These are phyloP conservation scores for Bombus pyrosoma DNA, from an alignment of 1,140 invertebrate genomes.

Conservation along the genomic window DNA sequence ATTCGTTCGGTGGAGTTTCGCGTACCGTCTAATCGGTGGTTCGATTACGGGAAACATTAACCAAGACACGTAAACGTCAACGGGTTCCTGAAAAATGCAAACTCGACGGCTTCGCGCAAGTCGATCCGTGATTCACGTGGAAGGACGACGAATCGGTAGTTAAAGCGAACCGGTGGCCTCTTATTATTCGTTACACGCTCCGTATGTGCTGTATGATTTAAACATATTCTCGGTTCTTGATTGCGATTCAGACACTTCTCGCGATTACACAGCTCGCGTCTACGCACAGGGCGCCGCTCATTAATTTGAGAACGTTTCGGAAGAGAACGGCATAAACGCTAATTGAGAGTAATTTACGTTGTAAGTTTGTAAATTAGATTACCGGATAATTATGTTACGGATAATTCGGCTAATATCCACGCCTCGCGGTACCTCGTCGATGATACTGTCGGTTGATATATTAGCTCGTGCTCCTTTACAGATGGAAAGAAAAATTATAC, in stretches of 20 bases:
- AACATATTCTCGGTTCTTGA: slow-evolving; percentile 26
- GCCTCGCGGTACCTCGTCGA: not conserved
- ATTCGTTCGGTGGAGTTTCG: not conserved
- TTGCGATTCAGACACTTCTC: slow-evolving; percentile 23
- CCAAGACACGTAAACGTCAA: not conserved
- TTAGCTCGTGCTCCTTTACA: not conserved
- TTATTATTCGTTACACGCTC: slow-evolving; percentile 45
- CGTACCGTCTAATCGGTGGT: slow-evolving; percentile 22
- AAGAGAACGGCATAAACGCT: not conserved
- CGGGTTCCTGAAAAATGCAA: slow-evolving; percentile 39
- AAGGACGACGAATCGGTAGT: slow-evolving; percentile 31
- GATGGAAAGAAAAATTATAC: not conserved
- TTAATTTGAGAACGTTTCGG: not conserved
- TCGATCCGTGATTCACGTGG: slow-evolving; percentile 13
- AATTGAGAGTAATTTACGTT: not conserved
- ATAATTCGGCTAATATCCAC: slow-evolving; percentile 9
- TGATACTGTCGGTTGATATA: not conserved
- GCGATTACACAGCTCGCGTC: slow-evolving; percentile 9
- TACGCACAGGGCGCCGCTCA: not conserved
- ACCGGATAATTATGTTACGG: slow-evolving; percentile 1
- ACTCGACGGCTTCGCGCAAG: not conserved
- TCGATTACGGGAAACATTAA: slow-evolving; percentile 42
- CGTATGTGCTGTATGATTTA: slow-evolving; percentile 22
- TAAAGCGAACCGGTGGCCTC: slow-evolving; percentile 18
- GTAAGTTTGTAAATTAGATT: slow-evolving; percentile 19